Conservation (phyloP, 1,140 invertebrate species). For the Aphelenchoides fujianensis region DNA sequence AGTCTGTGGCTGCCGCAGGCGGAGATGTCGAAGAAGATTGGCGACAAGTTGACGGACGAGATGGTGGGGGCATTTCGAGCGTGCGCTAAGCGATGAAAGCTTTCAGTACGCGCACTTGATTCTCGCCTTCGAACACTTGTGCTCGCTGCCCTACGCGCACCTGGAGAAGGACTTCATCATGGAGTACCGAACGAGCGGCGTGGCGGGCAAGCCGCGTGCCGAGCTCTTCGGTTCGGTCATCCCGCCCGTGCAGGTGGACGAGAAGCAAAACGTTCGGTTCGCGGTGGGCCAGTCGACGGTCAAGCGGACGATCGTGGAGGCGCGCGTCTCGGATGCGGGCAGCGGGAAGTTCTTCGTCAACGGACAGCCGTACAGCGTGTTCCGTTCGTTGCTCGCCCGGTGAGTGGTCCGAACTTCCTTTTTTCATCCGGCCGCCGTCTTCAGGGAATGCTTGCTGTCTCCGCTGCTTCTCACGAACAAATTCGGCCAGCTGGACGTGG, state of each 20-base stretch:
- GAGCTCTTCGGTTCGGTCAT: constrained; percentile 48
- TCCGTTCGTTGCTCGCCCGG: constrained; percentile 47
- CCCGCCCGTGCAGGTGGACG: constrained; percentile 45
- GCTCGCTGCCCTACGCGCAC: constrained; percentile 39
- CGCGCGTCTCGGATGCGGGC: constrained; percentile 48
- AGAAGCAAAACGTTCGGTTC: constrained; percentile 31
- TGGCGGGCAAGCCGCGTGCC: background rate
- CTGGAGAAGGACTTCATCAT: constrained; percentile 54
- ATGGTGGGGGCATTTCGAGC: constrained; percentile 39
- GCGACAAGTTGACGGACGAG: constrained; percentile 39
- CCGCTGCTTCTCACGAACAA: constrained; percentile 49
- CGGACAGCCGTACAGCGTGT: constrained; percentile 41
- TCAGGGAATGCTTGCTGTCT: constrained; percentile 50
- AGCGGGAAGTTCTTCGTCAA: constrained; percentile 50
- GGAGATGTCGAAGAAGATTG: constrained; percentile 42
- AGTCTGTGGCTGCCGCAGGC: constrained; percentile 42
- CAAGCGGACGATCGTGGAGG: constrained; percentile 43
- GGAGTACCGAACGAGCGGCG: constrained; percentile 28
- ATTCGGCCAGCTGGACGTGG: constrained; percentile 51
- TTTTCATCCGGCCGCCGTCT: background rate
- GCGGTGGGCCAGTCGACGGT: constrained; percentile 27
- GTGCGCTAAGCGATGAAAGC: constrained; percentile 14
- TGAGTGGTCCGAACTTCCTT: constrained; percentile 17
- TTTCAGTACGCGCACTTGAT: constrained; percentile 53
- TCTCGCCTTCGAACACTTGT: constrained; percentile 54